Conservation (phyloP, 2,888 invertebrate species). For the Tipula confusa region DNA sequence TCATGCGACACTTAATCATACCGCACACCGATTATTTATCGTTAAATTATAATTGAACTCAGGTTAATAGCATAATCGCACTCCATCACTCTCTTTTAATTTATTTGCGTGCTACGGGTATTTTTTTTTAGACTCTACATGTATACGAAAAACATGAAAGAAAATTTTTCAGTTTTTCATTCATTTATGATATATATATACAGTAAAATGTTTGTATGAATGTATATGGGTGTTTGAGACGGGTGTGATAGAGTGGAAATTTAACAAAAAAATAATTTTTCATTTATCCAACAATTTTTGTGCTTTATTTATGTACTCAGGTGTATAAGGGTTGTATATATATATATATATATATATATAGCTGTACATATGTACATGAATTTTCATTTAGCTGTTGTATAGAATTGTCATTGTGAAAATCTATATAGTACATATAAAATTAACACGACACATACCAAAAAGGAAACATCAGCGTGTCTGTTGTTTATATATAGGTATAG, state of each 20-base stretch:
- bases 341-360: not conserved
- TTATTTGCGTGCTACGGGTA: not conserved
- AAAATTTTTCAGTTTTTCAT: not conserved
- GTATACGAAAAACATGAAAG: not conserved
- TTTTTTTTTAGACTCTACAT: no score
- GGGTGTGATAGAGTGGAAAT: not conserved
- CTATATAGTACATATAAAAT: not conserved
- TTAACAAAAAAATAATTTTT: not conserved
- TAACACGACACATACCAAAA: not conserved
- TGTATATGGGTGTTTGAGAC: not conserved
- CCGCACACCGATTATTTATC: not conserved
- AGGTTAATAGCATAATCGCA: not conserved
- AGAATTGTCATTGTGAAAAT: not conserved
- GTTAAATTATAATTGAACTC: not conserved
- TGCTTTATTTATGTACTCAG: not conserved
- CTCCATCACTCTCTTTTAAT: not conserved
- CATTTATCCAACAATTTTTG: not conserved
- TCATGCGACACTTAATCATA: not conserved
- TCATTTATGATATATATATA: no score
- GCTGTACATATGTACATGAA: not conserved
- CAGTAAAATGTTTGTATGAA: not conserved
- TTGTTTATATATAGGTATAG: no score
- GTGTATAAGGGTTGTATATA: not conserved
- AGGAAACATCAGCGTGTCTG: not conserved
- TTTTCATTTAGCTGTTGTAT: not conserved